phyloP scores from a whole-genome alignment of 2,797 vertebrate genomes.

The Borostomias antarcticus region DNA sequence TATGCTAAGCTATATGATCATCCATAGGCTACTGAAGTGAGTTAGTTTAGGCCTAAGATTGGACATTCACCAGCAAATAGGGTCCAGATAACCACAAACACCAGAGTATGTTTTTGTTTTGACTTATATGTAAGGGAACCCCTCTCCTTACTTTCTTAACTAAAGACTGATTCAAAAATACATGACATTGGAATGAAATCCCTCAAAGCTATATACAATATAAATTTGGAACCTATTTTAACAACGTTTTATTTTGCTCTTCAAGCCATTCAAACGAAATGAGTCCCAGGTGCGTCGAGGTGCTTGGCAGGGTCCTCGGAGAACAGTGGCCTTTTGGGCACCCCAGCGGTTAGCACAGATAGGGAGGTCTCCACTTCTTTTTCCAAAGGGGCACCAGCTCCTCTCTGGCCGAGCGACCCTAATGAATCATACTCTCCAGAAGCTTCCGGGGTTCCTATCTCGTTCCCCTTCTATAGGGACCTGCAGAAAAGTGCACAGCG shows the following conservation, averaged over 20 bases:
- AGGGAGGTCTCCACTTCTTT: slow-evolving; percentile 46
- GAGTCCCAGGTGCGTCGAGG: slow-evolving; percentile 64
- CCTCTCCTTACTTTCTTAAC: background rate
- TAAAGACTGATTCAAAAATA: background rate
- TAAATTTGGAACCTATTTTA: background rate
- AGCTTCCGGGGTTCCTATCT: slow-evolving; percentile 38
- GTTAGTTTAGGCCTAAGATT: background rate
- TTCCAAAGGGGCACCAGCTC: slow-evolving; percentile 21
- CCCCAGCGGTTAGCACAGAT: slow-evolving; percentile 48
- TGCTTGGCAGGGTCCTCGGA: slow-evolving; percentile 48
- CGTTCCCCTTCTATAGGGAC: slow-evolving; percentile 26
- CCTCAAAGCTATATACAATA: background rate
- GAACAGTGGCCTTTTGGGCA: slow-evolving; percentile 49
- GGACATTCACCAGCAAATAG: background rate
- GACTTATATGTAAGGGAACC: background rate
- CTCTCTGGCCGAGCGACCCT: slow-evolving; percentile 51
- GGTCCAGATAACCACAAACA: background rate
- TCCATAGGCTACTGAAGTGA: too few relatives aligned
- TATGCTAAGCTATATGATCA: background rate
- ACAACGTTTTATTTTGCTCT: slow-evolving; percentile 48
- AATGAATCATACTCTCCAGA: slow-evolving; percentile 49
- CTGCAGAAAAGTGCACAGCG: slow-evolving; percentile 42
- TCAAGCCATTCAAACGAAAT: slow-evolving; percentile 46
- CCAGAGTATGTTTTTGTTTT: slow-evolving; percentile 2
- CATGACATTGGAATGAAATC: background rate